Evolutionary conservation across 2,888 invertebrate genomes (phyloP).

Genomic region (Tuberolachnus salignus): DNA sequence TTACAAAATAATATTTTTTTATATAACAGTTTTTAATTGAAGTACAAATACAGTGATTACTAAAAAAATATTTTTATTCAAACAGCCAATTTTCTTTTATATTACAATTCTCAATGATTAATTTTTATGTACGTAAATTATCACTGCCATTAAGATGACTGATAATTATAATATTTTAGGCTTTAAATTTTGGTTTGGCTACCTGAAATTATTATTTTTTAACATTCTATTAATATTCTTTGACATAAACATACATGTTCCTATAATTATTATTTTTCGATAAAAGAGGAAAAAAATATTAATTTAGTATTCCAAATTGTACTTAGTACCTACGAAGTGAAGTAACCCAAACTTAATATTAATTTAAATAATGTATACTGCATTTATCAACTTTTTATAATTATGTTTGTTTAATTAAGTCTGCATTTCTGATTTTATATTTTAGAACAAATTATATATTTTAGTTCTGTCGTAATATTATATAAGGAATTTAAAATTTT

Average conservation of each 20-base stretch:
- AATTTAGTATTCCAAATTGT: constrained; percentile 33
- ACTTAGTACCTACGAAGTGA: not conserved
- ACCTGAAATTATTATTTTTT: constrained; percentile 28
- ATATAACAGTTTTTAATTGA: constrained; percentile 14
- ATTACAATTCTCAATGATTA: constrained; percentile 22
- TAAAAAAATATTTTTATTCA: constrained; percentile 15
- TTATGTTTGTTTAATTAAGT: constrained; percentile 35
- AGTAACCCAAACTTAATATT: constrained; percentile 15
- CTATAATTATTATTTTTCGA: constrained; percentile 48
- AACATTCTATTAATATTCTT: constrained; percentile 26
- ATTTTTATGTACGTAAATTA: constrained; percentile 20
- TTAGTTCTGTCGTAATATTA: constrained; percentile 19
- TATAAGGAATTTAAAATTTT: constrained; percentile 5
- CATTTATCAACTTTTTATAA: constrained; percentile 31
- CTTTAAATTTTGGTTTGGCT: constrained; percentile 26
- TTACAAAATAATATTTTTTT: constrained; percentile 30
- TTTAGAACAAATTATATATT: constrained; percentile 10
- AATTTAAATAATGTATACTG: constrained; percentile 19
- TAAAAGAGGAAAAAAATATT: constrained; percentile 23
- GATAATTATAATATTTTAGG: constrained; percentile 36
- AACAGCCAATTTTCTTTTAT: constrained; percentile 18
- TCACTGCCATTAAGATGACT: constrained; percentile 55
- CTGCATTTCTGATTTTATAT: constrained; percentile 13
- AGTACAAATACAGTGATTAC: constrained; percentile 39
- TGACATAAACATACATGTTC: constrained; percentile 42